phyloP scores from a whole-genome alignment of 2,797 vertebrate genomes.

The Bradypodion ventrale region DNA sequence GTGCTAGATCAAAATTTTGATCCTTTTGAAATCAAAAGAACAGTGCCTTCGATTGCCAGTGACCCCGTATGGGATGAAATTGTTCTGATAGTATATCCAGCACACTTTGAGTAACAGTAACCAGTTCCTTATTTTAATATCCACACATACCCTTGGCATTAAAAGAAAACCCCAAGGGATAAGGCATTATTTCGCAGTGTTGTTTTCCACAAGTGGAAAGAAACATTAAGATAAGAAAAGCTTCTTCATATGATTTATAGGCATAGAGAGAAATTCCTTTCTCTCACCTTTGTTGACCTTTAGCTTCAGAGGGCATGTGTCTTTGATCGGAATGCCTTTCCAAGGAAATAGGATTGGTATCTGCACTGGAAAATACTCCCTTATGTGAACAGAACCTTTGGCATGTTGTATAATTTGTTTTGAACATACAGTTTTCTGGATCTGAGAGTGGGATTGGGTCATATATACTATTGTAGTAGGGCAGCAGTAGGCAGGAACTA shows the following conservation, averaged over 20 bases:
- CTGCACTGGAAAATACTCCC: background rate
- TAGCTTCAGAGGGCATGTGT: background rate
- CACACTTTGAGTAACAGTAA: background rate
- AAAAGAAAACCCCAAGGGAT: background rate
- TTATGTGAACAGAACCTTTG: background rate
- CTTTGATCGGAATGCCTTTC: background rate
- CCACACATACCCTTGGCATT: background rate
- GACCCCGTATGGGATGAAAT: background rate
- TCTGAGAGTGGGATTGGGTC: background rate
- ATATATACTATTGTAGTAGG: background rate
- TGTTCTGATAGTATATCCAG: background rate
- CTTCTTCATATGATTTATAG: background rate
- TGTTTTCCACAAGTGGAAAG: background rate
- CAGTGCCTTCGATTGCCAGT: background rate
- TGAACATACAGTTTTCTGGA: background rate
- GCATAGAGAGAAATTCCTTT: conserved; percentile 12
- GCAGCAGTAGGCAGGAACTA: background rate
- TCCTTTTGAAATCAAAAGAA: background rate
- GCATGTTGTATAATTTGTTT: background rate
- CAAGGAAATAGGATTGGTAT: background rate
- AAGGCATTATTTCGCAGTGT: background rate
- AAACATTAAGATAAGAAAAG: background rate
- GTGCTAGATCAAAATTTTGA: background rate
- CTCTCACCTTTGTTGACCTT: conserved; percentile 3
- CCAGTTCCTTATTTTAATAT: background rate